Percentiles rank a stretch among this genome's conserved stretches.
Conservation (phyloP, 1,140 invertebrate species). For the Rhagoletis pomonella region DNA sequence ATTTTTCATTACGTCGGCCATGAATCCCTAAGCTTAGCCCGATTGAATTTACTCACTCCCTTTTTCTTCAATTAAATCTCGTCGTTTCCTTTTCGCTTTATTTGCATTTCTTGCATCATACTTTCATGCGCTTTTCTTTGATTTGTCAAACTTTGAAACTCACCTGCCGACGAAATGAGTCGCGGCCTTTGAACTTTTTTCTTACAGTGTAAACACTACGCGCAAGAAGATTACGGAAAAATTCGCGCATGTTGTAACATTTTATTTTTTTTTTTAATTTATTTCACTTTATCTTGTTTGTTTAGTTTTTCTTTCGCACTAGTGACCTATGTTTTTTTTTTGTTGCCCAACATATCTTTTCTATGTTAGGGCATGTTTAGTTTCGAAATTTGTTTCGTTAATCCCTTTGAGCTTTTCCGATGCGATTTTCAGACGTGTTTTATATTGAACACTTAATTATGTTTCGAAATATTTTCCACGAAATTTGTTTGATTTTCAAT, state of each 20-base stretch:
- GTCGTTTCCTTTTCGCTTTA: conserved; percentile 60
- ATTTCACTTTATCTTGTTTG: conserved; percentile 31
- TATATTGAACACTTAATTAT: conserved; percentile 33
- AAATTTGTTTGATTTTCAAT: not conserved
- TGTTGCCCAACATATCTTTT: not conserved
- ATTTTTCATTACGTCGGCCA: conserved; percentile 72
- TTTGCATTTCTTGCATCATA: conserved; percentile 70
- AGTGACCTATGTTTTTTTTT: conserved; percentile 4
- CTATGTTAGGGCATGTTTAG: not conserved
- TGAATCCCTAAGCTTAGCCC: conserved; percentile 75
- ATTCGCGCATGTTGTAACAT: not conserved
- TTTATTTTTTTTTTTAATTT: conserved; percentile 18
- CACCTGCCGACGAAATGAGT: conserved; percentile 71
- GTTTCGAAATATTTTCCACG: conserved; percentile 9
- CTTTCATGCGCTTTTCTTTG: conserved; percentile 56
- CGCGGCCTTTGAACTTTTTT: conserved; percentile 26
- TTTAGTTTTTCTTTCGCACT: conserved; percentile 35
- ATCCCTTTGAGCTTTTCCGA: conserved; percentile 75
- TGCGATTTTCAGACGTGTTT: conserved; percentile 57
- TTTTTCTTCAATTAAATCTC: conserved; percentile 57
- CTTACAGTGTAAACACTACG: conserved; percentile 15
- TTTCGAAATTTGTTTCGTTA: conserved; percentile 59
- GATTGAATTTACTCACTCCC: conserved; percentile 62
- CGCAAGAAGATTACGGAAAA: not conserved
- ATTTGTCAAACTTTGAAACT: conserved; percentile 63